Evolutionary conservation across 2,113 vertebrate genomes (phyloP).

Genomic region (Hippolais icterina): DNA sequence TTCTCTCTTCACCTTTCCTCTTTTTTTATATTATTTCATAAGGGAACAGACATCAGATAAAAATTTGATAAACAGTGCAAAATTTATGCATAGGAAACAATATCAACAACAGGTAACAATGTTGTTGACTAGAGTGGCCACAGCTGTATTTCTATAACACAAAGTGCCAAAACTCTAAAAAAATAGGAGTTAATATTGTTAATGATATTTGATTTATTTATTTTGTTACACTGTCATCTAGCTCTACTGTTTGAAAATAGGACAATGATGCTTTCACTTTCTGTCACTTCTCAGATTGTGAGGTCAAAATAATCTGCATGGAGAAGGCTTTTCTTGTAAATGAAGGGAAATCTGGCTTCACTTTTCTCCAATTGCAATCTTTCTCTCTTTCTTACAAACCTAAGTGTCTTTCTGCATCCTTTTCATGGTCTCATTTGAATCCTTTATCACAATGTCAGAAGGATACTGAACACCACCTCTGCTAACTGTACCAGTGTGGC

Average conservation of each 20-base stretch:
- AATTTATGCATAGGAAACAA: neutral
- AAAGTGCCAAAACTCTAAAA: neutral
- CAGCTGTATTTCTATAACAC: neutral
- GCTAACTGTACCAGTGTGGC: neutral
- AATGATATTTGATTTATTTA: neutral
- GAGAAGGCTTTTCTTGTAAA: neutral
- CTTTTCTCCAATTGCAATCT: neutral
- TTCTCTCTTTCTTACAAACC: neutral
- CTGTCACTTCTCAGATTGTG: neutral
- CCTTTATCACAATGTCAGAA: neutral
- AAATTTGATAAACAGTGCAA: neutral
- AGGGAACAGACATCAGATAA: neutral
- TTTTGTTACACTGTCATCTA: neutral
- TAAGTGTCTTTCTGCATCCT: neutral
- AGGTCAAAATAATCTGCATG: neutral
- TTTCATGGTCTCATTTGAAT: neutral
- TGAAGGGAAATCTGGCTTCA: neutral
- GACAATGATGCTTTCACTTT: neutral
- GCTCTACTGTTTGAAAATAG: neutral
- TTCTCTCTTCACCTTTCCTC: neutral
- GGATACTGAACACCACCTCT: neutral
- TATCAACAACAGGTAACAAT: neutral
- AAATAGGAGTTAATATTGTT: neutral
- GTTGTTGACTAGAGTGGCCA: neutral
- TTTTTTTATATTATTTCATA: neutral